A percentile compares a stretch with the other conserved stretches of the same genome.
These are phyloP conservation scores for Struthio camelus DNA, from an alignment of 2,113 vertebrate genomes.

Conservation along the genomic window DNA sequence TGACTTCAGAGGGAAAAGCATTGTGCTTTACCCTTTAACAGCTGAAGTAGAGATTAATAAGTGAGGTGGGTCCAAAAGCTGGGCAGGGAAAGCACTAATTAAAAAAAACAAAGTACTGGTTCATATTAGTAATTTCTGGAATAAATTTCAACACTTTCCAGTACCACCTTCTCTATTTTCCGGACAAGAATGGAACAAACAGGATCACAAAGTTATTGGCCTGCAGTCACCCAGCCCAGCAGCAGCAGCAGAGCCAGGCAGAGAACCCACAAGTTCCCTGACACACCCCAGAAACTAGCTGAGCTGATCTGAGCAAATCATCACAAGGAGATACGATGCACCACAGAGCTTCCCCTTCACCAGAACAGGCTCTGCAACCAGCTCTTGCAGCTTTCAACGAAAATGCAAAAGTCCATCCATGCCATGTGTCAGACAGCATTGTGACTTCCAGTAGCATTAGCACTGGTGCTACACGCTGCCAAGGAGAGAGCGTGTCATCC, in stretches of 20 bases:
- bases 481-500: neutral
- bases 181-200: neutral
- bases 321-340: neutral
- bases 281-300: neutral
- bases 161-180: neutral
- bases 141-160: neutral
- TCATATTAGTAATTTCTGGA: accelerated
- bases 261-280: neutral
- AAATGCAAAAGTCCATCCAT: accelerated
- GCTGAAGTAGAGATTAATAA: neutral
- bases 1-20: neutral
- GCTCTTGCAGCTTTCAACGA: neutral
- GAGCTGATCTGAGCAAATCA: neutral
- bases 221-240: neutral
- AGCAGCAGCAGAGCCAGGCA: neutral
- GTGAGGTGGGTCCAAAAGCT: neutral
- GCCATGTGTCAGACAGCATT: too few relatives aligned
- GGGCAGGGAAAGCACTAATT: neutral
- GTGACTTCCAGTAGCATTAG: accelerated
- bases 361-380: neutral
- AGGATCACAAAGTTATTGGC: neutral
- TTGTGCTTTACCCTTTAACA: neutral
- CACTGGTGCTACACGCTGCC: accelerated
- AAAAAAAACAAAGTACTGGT: neutral
- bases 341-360: neutral